Percentiles rank a stretch among this genome's conserved stretches.
Evolutionary conservation across 2,113 vertebrate species (phyloP).

Genomic region (Proteles cristata): DNA sequence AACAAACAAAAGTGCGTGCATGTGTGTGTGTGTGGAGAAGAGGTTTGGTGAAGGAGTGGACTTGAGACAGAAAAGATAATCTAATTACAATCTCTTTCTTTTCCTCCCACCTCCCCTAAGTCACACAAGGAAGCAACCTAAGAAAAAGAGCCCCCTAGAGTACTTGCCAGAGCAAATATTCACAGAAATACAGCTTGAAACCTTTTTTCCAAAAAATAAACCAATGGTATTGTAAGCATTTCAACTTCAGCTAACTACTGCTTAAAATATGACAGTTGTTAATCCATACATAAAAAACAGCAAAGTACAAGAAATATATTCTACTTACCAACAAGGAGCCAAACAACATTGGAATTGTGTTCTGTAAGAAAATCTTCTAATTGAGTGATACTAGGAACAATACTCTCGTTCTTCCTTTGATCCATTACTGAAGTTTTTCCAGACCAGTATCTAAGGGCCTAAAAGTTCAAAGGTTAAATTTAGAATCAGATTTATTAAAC

Average conservation of each 20-base stretch:
- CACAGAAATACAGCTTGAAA: not conserved
- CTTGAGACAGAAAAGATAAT: not conserved
- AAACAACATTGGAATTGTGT: constrained; percentile 97
- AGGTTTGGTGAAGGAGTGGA: not conserved
- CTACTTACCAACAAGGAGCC: constrained; percentile 96
- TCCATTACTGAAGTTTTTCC: constrained; percentile 85
- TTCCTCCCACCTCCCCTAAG: not conserved
- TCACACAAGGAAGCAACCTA: not conserved
- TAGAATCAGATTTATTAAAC: constrained; percentile 2
- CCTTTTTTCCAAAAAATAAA: not conserved
- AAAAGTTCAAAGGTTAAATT: constrained; percentile 41
- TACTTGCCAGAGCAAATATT: constrained; percentile 12
- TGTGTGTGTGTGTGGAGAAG: not conserved
- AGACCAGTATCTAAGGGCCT: constrained; percentile 76
- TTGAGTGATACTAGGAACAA: constrained; percentile 92
- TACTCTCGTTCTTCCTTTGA: constrained; percentile 92
- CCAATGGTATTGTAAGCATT: not conserved
- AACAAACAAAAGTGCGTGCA: not conserved
- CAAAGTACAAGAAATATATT: constrained; percentile 53
- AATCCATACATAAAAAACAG: not conserved
- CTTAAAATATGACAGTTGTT: constrained; percentile 17
- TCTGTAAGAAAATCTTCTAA: constrained; percentile 95
- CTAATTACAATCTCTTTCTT: not conserved
- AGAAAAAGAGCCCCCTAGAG: not conserved
- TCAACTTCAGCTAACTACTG: constrained; percentile 33